Conservation (phyloP, 2,797 vertebrate species). For the Pangasius djambal region DNA sequence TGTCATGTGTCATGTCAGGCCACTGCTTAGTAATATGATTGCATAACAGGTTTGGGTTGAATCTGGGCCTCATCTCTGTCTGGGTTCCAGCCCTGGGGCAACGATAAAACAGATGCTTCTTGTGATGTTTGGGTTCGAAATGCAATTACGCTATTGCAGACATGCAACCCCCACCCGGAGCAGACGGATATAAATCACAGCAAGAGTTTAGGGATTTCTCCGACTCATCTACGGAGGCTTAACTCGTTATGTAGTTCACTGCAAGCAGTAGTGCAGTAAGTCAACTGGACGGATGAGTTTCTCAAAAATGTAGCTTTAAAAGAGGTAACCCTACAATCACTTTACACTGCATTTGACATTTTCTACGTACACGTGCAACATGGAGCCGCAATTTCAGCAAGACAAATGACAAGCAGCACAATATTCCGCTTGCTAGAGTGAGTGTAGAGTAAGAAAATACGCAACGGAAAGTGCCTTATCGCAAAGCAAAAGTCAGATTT, state of each 20-base stretch:
- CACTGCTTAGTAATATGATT: constrained; percentile 20
- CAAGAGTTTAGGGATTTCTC: constrained; percentile 52
- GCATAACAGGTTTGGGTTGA: constrained; percentile 35
- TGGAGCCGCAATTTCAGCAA: neutral
- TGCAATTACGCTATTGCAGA: constrained; percentile 47
- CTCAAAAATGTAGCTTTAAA: neutral
- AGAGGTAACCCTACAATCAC: neutral
- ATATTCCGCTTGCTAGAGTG: neutral
- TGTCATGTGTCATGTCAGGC: neutral
- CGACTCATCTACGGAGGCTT: constrained; percentile 54
- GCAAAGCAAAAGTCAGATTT: neutral
- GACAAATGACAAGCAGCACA: neutral
- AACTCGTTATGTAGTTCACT: constrained; percentile 63
- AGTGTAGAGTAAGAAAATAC: neutral
- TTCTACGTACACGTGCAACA: neutral
- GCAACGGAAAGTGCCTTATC: neutral
- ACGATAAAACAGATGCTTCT: constrained; percentile 47
- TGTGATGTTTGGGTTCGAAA: constrained; percentile 48
- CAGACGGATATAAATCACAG: constrained; percentile 31
- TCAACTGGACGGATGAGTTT: neutral
- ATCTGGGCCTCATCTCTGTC: constrained; percentile 20
- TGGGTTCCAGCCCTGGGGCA: constrained; percentile 31
- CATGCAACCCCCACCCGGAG: constrained; percentile 13
- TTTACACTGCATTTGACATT: neutral
- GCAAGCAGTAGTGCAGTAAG: neutral